phyloP scores from a whole-genome alignment of 1,140 invertebrate species.

The Triops longicaudatus region DNA sequence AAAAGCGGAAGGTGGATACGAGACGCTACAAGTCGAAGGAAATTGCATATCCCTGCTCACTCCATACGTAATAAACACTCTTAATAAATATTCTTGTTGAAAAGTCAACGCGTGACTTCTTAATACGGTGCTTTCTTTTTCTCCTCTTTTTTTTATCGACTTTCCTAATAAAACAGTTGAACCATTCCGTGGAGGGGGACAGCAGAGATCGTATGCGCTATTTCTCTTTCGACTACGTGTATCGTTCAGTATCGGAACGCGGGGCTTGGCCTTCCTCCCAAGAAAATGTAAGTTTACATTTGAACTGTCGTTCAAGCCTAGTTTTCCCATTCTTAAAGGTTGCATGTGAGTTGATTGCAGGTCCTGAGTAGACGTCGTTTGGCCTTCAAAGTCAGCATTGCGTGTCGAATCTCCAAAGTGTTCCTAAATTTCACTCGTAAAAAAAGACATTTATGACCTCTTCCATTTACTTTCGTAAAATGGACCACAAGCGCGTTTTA shows the following conservation, averaged over 20 bases:
- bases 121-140: not conserved
- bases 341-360: constrained; percentile 9
- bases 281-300: not conserved
- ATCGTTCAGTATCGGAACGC: not conserved
- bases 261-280: not conserved
- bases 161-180: not conserved
- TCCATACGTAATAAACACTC: not conserved
- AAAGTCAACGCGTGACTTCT: too few relatives aligned
- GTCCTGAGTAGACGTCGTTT: not conserved
- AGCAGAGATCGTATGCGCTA: not conserved
- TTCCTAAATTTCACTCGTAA: constrained; percentile 5
- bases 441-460: not conserved
- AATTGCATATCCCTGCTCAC: constrained; percentile 6
- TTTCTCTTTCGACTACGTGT: not conserved
- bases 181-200: not conserved
- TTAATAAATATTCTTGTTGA: too few relatives aligned
- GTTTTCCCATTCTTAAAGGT: not conserved
- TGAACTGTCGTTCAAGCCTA: not conserved
- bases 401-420: not conserved
- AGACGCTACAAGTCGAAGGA: not conserved
- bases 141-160: not conserved
- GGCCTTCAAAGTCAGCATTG: not conserved
- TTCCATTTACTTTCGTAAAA: not conserved
- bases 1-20: not conserved
- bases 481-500: not conserved